These are phyloP conservation scores for Cepaea nemoralis DNA, from an alignment of 1,140 invertebrate genomes.

Conservation along the genomic window DNA sequence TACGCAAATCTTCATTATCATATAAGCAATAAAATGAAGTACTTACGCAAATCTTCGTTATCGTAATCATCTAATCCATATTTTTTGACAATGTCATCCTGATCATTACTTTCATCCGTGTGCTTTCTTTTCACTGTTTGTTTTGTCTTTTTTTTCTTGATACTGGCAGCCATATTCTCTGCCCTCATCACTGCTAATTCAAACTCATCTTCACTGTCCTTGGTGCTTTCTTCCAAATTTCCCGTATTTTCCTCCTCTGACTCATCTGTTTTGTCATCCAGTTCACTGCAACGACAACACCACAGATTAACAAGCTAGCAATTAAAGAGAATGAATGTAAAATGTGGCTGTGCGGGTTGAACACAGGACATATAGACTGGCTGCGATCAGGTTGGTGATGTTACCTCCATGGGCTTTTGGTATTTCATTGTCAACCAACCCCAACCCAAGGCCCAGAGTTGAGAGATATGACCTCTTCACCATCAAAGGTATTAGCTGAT, in stretches of 20 bases:
- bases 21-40: too few species aligned
- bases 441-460: too few species aligned
- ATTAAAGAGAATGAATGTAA: too few species aligned
- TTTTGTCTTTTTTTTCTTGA: constrained; percentile 56
- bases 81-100: constrained; percentile 60
- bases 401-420: too few species aligned
- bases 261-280: constrained; percentile 32
- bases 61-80: constrained; percentile 77
- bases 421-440: too few species aligned
- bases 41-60: constrained; percentile 75
- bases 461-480: too few species aligned
- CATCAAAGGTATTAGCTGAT: too few species aligned
- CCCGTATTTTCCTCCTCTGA: constrained; percentile 28
- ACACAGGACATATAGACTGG: too few species aligned
- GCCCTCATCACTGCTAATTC: constrained; percentile 10
- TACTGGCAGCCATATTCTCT: constrained; percentile 7
- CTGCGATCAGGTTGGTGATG: too few species aligned
- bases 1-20: too few species aligned
- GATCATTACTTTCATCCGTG: constrained; percentile 67
- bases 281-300: constrained; percentile 15
- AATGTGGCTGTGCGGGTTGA: neutral
- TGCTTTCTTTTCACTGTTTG: constrained; percentile 72
- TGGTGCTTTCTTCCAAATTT: constrained; percentile 22
- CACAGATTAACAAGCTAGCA: too few species aligned
- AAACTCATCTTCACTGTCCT: constrained; percentile 20